phyloP scores from a whole-genome alignment of 2,888 invertebrate genomes.

The Oasisia sp. region DNA sequence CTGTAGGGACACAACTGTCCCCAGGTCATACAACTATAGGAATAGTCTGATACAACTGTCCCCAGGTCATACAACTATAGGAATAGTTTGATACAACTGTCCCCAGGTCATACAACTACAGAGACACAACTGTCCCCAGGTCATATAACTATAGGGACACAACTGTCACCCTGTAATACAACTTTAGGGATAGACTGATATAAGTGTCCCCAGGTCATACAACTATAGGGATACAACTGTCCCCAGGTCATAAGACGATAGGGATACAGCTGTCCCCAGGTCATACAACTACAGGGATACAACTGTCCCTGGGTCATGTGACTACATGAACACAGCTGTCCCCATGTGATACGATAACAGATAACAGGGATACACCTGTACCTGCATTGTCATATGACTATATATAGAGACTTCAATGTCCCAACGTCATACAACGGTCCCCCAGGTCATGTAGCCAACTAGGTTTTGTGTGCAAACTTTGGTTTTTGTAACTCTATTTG shows the following conservation, averaged over 20 bases:
- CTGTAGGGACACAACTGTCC: not conserved
- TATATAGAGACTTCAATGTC: not conserved
- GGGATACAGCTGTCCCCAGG: not conserved
- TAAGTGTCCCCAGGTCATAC: not conserved
- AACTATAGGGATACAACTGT: not conserved
- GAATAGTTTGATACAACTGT: not conserved
- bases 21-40: not conserved
- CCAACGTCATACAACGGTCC: too few species aligned
- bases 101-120: not conserved
- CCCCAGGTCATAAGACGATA: not conserved
- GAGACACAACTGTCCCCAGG: not conserved
- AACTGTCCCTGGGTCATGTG: not conserved
- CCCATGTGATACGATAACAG: not conserved
- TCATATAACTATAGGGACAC: not conserved
- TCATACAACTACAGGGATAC: not conserved
- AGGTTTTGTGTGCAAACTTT: too few species aligned
- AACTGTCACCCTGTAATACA: too few species aligned
- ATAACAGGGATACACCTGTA: not conserved
- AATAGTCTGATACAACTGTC: not conserved
- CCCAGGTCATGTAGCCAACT: too few species aligned
- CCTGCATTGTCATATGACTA: not conserved
- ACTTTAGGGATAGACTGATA: too few species aligned
- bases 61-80: not conserved
- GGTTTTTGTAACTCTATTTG: too few species aligned
- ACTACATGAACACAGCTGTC: not conserved